Percentiles rank a stretch among this genome's conserved stretches.
phyloP scores from a whole-genome alignment of 1,140 invertebrate species.

The Bombyx mandarina region DNA sequence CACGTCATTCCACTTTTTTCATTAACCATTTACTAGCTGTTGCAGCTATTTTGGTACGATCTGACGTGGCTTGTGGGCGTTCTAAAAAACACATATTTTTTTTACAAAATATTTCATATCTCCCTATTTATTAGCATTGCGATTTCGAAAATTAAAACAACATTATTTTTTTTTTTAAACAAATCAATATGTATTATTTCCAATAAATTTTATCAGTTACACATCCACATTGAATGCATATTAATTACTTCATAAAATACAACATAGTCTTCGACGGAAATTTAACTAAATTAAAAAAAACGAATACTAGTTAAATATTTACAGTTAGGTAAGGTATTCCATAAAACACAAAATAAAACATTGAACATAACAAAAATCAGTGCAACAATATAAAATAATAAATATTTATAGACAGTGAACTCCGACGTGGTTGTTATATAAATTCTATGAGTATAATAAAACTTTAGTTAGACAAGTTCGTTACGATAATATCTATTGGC shows the following conservation, averaged over 20 bases:
- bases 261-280: constrained; percentile 58
- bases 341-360: constrained; percentile 63
- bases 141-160: constrained; percentile 13
- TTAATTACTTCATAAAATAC: constrained; percentile 56
- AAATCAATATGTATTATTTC: constrained; percentile 66
- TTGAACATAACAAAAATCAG: constrained; percentile 66
- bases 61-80: not conserved
- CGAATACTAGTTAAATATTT: constrained; percentile 57
- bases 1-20: not conserved
- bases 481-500: constrained; percentile 67
- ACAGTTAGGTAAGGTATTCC: constrained; percentile 61
- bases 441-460: constrained; percentile 56
- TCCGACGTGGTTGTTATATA: constrained; percentile 59
- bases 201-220: constrained; percentile 67
- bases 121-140: too few relatives aligned
- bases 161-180: constrained; percentile 44
- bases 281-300: constrained; percentile 48
- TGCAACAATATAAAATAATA: constrained; percentile 69
- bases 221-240: constrained; percentile 63
- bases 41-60: not conserved
- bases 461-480: constrained; percentile 61
- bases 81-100: too few relatives aligned
- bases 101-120: too few relatives aligned
- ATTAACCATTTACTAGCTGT: not conserved
- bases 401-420: constrained; percentile 60